A percentile compares a stretch with the other conserved stretches of the same genome.
These are phyloP conservation scores for Apeira syringaria DNA, from an alignment of 2,888 invertebrate species.

Conservation along the genomic window DNA sequence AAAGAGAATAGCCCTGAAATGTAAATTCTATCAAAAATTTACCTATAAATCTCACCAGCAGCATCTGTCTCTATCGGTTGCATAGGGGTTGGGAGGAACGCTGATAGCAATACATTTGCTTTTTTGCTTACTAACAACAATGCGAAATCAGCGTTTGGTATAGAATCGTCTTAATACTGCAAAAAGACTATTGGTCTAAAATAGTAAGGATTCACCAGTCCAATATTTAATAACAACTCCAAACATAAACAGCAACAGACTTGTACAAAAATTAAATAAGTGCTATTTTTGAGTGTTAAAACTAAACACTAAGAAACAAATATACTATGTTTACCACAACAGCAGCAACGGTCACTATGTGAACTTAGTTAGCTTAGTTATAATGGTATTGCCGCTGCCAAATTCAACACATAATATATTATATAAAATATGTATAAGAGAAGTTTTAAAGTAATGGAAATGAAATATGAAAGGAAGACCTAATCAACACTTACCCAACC, in stretches of 20 bases:
- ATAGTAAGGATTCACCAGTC: constrained; percentile 39
- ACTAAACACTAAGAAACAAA: constrained; percentile 57
- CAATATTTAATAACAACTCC: constrained; percentile 36
- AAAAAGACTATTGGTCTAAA: constrained; percentile 61
- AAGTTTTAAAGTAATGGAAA: constrained; percentile 6
- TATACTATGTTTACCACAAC: constrained; percentile 43
- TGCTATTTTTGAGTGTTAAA: constrained; percentile 59
- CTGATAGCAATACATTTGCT: too few relatives aligned
- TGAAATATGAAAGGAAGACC: constrained; percentile 14
- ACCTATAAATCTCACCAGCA: too few relatives aligned
- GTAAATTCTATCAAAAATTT: too few relatives aligned
- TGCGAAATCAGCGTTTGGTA: too few relatives aligned
- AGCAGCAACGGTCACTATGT: constrained; percentile 53
- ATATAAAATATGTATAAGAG: constrained; percentile 28
- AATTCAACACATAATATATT: constrained; percentile 36
- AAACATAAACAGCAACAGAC: constrained; percentile 49
- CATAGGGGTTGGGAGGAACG: too few relatives aligned
- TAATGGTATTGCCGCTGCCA: constrained; percentile 32
- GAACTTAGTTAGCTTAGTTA: constrained; percentile 26
- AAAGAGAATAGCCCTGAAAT: too few relatives aligned
- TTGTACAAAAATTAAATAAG: constrained; percentile 64
- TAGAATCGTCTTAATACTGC: constrained; percentile 43
- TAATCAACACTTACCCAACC: constrained; percentile 1
- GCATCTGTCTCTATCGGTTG: too few relatives aligned
- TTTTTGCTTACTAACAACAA: too few relatives aligned